These are phyloP conservation scores for Lethenteron camtschaticum DNA, from an alignment of 2,113 vertebrate genomes.

Conservation along the genomic window DNA sequence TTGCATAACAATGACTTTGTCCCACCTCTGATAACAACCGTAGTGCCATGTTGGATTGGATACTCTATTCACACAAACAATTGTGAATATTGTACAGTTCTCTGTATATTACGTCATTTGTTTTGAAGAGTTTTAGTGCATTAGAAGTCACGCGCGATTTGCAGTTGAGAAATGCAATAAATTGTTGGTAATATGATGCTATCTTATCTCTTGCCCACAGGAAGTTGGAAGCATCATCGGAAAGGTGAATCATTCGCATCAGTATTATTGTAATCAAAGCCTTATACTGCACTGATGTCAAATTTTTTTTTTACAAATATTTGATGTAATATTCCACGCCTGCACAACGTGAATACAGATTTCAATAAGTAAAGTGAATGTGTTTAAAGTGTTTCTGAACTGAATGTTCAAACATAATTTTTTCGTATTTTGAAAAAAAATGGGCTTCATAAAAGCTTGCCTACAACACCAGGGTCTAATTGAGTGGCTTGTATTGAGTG, in stretches of 20 bases:
- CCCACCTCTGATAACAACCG: no score
- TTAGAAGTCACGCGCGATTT: no score
- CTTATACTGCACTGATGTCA: background rate
- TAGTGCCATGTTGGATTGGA: no score
- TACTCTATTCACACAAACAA: no score
- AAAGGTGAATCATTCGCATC: background rate
- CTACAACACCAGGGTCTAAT: no score
- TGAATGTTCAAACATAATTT: background rate
- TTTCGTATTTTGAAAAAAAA: background rate
- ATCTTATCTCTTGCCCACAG: constrained; percentile 1
- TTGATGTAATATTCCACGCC: background rate
- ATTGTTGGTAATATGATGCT: background rate
- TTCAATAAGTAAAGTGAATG: background rate
- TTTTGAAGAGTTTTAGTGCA: no score
- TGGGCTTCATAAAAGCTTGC: no score
- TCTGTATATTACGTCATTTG: no score
- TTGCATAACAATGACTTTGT: no score
- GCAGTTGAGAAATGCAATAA: no score
- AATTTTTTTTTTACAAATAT: background rate
- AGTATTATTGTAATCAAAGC: background rate
- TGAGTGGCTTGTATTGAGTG: no score
- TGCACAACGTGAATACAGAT: background rate
- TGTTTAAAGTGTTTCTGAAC: background rate
- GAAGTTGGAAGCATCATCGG: constrained; percentile 4
- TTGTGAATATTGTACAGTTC: no score